A percentile compares a stretch with the other conserved stretches of the same genome.
These are phyloP conservation scores for Hemicentrotus pulcherrimus DNA, from an alignment of 35 echinoderm and acorn worm species.

Conservation along the genomic window DNA sequence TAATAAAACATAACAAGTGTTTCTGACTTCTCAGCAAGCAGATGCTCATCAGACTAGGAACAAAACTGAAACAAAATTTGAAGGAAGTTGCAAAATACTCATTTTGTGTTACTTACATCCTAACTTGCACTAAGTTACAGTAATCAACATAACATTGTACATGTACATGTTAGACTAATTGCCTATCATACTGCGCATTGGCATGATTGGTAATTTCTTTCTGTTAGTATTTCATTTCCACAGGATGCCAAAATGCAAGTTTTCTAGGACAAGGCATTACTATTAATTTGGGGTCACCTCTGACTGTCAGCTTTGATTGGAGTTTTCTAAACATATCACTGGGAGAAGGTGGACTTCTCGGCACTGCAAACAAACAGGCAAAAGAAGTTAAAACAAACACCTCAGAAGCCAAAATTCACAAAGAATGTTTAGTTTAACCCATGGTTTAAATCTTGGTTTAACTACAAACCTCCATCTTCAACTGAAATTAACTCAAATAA, in stretches of 20 bases:
- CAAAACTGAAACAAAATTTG: not conserved
- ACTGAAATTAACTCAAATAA: too few relatives aligned
- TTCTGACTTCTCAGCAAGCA: not conserved
- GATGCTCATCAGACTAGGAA: not conserved
- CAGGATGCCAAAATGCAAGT: not conserved
- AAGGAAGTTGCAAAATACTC: not conserved
- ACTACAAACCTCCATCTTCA: too few relatives aligned
- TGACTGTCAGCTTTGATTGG: conserved; percentile 15
- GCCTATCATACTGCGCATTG: too few relatives aligned
- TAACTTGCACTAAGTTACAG: too few relatives aligned
- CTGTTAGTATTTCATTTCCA: not conserved
- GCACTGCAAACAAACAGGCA: conserved; percentile 15
- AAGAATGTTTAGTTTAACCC: too few relatives aligned
- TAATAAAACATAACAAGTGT: too few relatives aligned
- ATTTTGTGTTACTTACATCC: too few relatives aligned
- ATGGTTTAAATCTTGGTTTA: too few relatives aligned
- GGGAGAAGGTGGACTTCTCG: not conserved
- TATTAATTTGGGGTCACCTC: conserved; percentile 26
- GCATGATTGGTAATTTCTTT: not conserved
- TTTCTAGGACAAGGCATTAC: not conserved
- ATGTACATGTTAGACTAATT: too few relatives aligned
- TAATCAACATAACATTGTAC: too few relatives aligned
- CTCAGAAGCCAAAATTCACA: not conserved
- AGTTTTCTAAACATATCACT: conserved; percentile 26
- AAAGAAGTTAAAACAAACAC: not conserved